Base-by-base conservation (phyloP, 1,140 invertebrate species). In the Diploscapter pachys region DNA sequence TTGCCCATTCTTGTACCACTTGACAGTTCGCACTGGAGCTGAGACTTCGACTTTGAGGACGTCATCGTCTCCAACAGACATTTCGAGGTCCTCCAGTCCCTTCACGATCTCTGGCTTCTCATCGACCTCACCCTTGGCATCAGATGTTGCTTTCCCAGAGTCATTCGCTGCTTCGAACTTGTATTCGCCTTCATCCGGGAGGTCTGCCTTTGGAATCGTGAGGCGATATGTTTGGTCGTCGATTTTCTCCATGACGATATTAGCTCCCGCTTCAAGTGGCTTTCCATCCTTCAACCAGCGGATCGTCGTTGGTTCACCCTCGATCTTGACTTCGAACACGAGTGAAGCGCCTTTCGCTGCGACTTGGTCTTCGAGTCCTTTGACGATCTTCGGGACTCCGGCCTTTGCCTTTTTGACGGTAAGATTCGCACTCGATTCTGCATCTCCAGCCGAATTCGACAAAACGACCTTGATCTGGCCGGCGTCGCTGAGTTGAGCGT, bases 41-140 rank as follows among this genome's bases (percentile, higher is more conserved):
- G 80, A 81, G 50, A 80, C 81, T 71, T 83, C 82, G 0, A 83
- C 82, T 50, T 77, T 88, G 64, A 95, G 90, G 1, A 93, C 89
- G 83, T 93, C 90, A n/a, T 88, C 87, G 74, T 93, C 91, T 2
- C 91, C 91, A 80, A 93, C 92, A 63, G 89, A 90, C 0, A 92
- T 77, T 31, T 74, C 73, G 3, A 75, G 77, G 49, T 84, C 80
- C 13, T 81, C 73, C 0, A 85, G 75, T n/a, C 78, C 84, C 55
- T 82, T 80, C 9, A 86, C 83, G 57, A 85, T 85, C 55, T 78
- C 73, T 13, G 83, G 83, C 52, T 65, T 72, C 63, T 86, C 84
- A 67, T 85, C 83, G 9, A 86, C 83, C 76, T 85, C 84, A 56
- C 80, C 83, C 48, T 71, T 75, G 4, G 82, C 83, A n/a, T 65